phyloP scores from a whole-genome alignment of 2,113 vertebrate species.

The Cepphus grylle region DNA sequence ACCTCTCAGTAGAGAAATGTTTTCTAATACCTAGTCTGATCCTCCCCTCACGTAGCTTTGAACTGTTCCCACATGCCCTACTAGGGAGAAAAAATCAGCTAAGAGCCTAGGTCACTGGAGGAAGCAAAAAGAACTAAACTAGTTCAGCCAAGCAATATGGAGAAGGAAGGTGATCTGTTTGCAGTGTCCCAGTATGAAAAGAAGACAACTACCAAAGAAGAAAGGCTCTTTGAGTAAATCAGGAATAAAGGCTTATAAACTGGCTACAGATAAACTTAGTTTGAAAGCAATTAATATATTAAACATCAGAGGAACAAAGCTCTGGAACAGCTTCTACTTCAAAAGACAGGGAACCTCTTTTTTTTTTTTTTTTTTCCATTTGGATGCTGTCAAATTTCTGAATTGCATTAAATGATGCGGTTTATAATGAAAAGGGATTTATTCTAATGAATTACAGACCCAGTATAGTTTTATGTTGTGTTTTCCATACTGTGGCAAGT shows the following conservation, averaged over 20 bases:
- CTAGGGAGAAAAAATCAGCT: background rate
- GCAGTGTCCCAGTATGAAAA: background rate
- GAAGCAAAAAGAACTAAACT: background rate
- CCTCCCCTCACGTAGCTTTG: background rate
- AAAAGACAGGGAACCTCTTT: background rate
- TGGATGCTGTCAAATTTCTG: background rate
- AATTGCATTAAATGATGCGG: background rate
- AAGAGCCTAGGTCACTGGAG: background rate
- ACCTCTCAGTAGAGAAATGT: background rate
- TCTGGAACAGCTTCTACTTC: background rate
- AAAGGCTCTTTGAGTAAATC: background rate
- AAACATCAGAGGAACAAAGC: background rate
- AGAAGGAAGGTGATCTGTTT: background rate
- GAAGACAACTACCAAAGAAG: background rate
- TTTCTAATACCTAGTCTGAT: background rate
- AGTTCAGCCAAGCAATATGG: background rate
- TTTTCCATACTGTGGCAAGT: background rate
- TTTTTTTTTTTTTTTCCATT: background rate
- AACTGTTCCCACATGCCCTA: fast-evolving
- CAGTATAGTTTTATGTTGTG: background rate
- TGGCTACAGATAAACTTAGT: background rate
- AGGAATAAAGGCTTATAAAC: background rate
- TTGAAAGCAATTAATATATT: background rate
- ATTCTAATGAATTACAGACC: background rate
- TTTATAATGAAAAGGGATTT: background rate